Percentiles rank a stretch among this genome's conserved stretches.
Conservation (phyloP, 2,888 invertebrate species). For the Dasysyrphus albostriatus region DNA sequence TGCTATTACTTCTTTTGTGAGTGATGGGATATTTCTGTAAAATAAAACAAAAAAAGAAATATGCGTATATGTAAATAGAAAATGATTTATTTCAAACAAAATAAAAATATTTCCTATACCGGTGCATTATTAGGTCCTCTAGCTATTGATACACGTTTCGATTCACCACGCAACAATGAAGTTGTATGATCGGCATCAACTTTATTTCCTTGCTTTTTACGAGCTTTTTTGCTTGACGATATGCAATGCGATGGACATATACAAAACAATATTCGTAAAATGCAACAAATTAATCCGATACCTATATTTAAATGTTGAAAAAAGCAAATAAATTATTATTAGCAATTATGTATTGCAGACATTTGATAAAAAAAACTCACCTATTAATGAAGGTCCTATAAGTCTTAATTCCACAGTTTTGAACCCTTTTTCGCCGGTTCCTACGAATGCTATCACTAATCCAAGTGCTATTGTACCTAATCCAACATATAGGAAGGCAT, state of each 20-base stretch:
- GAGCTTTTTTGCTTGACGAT: conserved; percentile 87
- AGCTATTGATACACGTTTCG: conserved; percentile 83
- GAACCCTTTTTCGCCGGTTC: conserved; percentile 95
- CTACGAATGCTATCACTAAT: conserved; percentile 94
- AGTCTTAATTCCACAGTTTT: conserved; percentile 93
- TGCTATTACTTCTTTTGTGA: conserved; percentile 82
- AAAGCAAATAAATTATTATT: background rate
- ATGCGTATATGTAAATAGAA: no score
- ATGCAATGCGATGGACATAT: conserved; percentile 92
- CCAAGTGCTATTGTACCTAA: conserved; percentile 93
- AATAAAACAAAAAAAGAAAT: background rate
- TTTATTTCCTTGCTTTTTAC: conserved; percentile 84
- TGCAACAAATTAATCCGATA: conserved; percentile 92
- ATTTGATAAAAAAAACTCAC: conserved; percentile 77
- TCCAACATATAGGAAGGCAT: conserved; percentile 93
- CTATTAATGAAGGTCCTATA: conserved; percentile 92
- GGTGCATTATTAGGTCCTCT: conserved; percentile 81
- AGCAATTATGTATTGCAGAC: background rate
- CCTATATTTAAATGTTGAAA: conserved; percentile 81
- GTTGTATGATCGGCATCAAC: conserved; percentile 84
- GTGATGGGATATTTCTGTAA: conserved; percentile 81
- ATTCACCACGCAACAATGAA: conserved; percentile 83
- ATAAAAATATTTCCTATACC: conserved; percentile 77
- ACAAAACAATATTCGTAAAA: conserved; percentile 93
- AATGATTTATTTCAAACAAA: background rate